Conservation (phyloP, 2,797 vertebrate species). For the Melanitta fusca region DNA sequence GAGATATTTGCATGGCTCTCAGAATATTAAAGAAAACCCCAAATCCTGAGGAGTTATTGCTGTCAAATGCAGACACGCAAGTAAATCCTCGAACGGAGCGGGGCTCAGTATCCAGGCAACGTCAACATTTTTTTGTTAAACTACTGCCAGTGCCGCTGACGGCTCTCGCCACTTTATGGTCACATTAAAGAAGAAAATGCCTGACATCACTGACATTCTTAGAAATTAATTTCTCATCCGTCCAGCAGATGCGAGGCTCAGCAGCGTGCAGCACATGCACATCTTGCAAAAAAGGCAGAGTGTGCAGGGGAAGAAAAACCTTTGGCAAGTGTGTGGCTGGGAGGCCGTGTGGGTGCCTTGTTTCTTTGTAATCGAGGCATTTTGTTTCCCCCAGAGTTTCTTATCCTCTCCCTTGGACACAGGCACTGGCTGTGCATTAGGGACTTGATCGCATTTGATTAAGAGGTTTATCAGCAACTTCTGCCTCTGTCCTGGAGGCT, state of each 20-base stretch:
- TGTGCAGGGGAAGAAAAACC: neutral
- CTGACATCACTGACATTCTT: conserved; percentile 28
- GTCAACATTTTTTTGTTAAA: conserved; percentile 25
- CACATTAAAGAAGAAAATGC: conserved; percentile 8
- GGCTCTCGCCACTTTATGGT: conserved; percentile 42
- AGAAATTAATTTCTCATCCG: neutral
- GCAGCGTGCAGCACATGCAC: accelerated
- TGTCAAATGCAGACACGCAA: neutral
- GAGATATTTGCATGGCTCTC: neutral
- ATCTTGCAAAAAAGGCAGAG: neutral
- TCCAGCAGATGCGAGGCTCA: neutral
- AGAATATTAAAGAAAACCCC: conserved; percentile 35
- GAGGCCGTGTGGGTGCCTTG: neutral
- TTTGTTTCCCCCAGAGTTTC: neutral
- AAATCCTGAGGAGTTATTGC: conserved; percentile 18
- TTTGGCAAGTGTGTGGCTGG: neutral
- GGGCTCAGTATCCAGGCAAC: conserved; percentile 60
- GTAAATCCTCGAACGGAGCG: conserved; percentile 26
- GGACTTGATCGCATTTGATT: neutral
- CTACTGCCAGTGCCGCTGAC: neutral
- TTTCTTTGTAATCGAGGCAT: neutral
- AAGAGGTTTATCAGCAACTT: neutral
- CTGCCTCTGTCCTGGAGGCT: neutral
- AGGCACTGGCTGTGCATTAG: neutral
- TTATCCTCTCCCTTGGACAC: neutral